These are phyloP conservation scores for Perca schrenkii DNA, from an alignment of 2,113 vertebrate genomes.

Conservation along the genomic window DNA sequence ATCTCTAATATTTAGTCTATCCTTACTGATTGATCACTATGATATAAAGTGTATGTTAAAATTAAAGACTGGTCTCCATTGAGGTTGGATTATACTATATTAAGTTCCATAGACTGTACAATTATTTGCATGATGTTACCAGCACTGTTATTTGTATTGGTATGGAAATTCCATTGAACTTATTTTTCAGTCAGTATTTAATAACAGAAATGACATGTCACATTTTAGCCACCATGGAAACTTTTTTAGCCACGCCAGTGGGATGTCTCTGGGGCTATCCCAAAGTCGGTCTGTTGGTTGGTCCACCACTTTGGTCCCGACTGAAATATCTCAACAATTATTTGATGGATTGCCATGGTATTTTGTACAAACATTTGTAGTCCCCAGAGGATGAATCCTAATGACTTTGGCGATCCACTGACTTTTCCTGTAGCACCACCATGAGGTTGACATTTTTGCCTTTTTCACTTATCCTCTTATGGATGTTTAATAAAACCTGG, in stretches of 20 bases:
- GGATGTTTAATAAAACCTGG: no score
- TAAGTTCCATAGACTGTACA: neutral
- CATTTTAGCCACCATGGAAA: neutral
- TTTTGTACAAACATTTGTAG: neutral
- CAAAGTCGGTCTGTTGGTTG: neutral
- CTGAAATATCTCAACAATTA: no score
- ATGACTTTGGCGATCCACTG: neutral
- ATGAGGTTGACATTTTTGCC: no score
- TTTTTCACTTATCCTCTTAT: no score
- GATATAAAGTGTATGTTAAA: neutral
- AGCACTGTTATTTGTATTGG: no score
- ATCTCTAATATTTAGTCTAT: neutral
- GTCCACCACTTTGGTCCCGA: no score
- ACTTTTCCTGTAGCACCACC: no score
- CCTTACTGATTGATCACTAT: neutral
- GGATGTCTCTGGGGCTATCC: neutral
- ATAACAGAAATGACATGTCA: neutral
- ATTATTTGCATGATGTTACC: neutral
- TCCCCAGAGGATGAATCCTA: neutral
- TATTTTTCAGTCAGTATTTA: no score
- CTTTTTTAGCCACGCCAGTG: neutral
- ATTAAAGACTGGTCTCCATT: neutral
- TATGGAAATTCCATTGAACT: neutral
- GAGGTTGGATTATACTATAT: neutral
- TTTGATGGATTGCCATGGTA: no score